phyloP scores from a whole-genome alignment of 2,113 vertebrate species.

The Sinocyclocheilus rhinocerous region DNA sequence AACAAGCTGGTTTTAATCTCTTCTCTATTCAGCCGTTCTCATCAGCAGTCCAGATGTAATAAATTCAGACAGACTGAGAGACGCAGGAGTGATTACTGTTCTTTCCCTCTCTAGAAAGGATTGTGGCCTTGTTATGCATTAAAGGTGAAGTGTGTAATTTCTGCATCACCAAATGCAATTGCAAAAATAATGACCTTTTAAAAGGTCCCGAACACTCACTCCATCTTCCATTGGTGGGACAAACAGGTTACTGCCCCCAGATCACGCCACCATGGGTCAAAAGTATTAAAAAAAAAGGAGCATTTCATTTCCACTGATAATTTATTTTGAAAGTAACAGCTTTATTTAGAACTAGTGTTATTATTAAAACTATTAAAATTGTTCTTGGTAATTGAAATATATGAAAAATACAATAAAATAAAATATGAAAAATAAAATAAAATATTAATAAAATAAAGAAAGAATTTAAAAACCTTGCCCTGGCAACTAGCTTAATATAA shows the following conservation, averaged over 20 bases:
- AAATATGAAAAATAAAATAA: no score
- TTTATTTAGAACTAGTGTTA: background rate
- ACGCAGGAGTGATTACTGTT: background rate
- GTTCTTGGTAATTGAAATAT: background rate
- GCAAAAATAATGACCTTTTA: background rate
- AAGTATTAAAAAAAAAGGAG: background rate
- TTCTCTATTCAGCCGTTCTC: conserved; percentile 17
- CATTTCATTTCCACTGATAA: background rate
- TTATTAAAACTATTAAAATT: background rate
- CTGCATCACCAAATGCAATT: background rate
- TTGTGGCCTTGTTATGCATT: background rate
- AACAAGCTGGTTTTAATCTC: conserved; percentile 5
- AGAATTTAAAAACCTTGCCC: background rate
- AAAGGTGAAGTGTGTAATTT: conserved; percentile 8
- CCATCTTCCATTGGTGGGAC: background rate
- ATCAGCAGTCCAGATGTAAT: conserved; percentile 28
- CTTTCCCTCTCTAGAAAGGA: background rate
- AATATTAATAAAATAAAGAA: background rate
- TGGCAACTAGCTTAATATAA: background rate
- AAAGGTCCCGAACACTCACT: background rate
- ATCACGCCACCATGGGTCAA: background rate
- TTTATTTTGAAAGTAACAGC: background rate
- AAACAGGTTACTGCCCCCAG: background rate
- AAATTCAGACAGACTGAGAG: conserved; percentile 20
- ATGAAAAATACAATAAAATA: no score